phyloP scores from a whole-genome alignment of 2,113 vertebrate genomes.

The Corvus hawaiiensis region DNA sequence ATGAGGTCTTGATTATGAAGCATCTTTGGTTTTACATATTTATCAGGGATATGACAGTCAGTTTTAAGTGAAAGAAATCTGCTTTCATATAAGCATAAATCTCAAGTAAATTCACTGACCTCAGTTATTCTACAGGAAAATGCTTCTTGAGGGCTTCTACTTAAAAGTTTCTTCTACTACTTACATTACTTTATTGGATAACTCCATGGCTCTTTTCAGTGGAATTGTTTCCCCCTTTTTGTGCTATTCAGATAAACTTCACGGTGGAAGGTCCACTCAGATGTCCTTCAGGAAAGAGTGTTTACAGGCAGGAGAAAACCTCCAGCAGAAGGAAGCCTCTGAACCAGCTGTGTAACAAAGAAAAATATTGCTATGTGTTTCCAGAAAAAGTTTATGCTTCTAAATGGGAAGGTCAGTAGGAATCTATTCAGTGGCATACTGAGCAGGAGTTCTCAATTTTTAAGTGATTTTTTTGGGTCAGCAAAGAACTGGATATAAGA shows the following conservation, averaged over 20 bases:
- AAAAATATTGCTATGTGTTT: not conserved
- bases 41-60: not conserved
- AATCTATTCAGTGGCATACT: not conserved
- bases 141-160: not conserved
- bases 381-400: not conserved
- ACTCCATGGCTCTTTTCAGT: slow-evolving; percentile 37
- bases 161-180: slow-evolving; percentile 8
- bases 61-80: not conserved
- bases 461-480: not conserved
- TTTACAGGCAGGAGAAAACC: not conserved
- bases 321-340: not conserved
- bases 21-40: not conserved
- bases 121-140: not conserved
- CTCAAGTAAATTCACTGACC: not conserved
- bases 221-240: not conserved
- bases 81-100: not conserved
- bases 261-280: not conserved
- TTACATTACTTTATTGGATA: slow-evolving; percentile 39
- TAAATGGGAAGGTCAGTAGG: not conserved
- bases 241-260: not conserved
- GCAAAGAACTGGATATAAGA: not conserved
- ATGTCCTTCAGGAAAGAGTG: not conserved
- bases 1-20: not conserved
- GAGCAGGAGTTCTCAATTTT: not conserved
- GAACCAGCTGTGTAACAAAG: not conserved